These are phyloP conservation scores for Xanthia icteritia DNA, from an alignment of 2,888 invertebrate species.

Conservation along the genomic window DNA sequence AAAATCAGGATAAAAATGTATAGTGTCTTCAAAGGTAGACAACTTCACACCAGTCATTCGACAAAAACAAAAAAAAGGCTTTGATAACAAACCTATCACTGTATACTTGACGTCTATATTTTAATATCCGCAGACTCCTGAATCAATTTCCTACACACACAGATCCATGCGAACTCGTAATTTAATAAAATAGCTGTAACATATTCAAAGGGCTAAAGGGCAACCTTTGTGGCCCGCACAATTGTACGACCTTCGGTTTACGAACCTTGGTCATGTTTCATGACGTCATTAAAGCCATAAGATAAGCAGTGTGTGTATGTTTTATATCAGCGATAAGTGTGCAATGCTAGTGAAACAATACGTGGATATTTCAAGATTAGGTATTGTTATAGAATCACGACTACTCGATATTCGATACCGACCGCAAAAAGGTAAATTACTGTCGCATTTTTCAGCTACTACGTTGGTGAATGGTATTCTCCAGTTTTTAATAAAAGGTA, in stretches of 20 bases:
- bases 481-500: background rate
- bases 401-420: conserved; percentile 13
- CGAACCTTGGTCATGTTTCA: conserved; percentile 45
- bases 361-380: conserved; percentile 44
- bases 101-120: conserved; percentile 14
- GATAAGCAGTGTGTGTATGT: conserved; percentile 48
- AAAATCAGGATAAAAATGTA: background rate
- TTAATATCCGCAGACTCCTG: conserved; percentile 36
- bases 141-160: conserved; percentile 50
- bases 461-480: background rate
- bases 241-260: conserved; percentile 58
- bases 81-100: conserved; percentile 1
- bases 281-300: conserved; percentile 52
- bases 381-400: conserved; percentile 31
- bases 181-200: conserved; percentile 34
- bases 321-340: conserved; percentile 52
- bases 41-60: background rate
- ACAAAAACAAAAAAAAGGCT: background rate
- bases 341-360: conserved; percentile 49
- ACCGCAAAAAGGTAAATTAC: background rate
- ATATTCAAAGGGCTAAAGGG: conserved; percentile 49
- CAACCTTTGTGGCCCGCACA: conserved; percentile 49
- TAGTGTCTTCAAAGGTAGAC: background rate
- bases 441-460: background rate
- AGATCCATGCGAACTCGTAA: conserved; percentile 20